Base-by-base conservation (phyloP, 2,113 vertebrate genomes). In the Prietella phreatophila region DNA sequence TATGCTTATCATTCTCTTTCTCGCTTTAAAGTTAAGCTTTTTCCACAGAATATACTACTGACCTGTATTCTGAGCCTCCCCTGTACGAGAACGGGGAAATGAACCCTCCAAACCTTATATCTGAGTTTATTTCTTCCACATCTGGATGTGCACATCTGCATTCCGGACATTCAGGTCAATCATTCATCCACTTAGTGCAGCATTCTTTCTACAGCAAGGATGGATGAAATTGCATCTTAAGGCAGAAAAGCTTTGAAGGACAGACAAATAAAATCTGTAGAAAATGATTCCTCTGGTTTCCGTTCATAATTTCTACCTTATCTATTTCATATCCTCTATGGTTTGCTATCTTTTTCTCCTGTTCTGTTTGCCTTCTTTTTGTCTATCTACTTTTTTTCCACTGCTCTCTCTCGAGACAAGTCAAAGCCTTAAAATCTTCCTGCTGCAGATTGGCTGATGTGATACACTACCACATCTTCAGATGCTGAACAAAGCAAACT, bases 141-240 rank as follows among this genome's bases (percentile, higher is more conserved):
- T 42, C 82, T 80, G 60, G 42, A 76, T 39, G 71, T 67, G 39
- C 60, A 84, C 82, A 84, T 78, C 82, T 84, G 69, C 50, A 55
- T 30, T 33, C n/a, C 27, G 14, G 53, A 50, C 61, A 82, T 73
- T 60, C 42, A 30, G 60, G 87, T 50, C 33, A 67, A n/a, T 42
- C 1, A 4, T 50, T 27, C 47, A 27, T 39, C 14, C 53, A 61
- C 15, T 65, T 60, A 42, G 17, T 47, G 4, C 27, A 78, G 6
- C 3, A 63, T 19, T 67, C 30, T 80, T 36, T 86, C 42, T 67
- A 9, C 58, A 82, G 73, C 8, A 56, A 22, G 56, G 61, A 78
- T 14, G n/a, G 56, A n/a, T 58, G 17, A 39, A 69, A 71, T 30
- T 30, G 63, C 71, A 55, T 56, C 27, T 69, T 71, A 17, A 11